Base-by-base conservation (phyloP, 2,888 invertebrate species). In the Micropterix aruncella region DNA sequence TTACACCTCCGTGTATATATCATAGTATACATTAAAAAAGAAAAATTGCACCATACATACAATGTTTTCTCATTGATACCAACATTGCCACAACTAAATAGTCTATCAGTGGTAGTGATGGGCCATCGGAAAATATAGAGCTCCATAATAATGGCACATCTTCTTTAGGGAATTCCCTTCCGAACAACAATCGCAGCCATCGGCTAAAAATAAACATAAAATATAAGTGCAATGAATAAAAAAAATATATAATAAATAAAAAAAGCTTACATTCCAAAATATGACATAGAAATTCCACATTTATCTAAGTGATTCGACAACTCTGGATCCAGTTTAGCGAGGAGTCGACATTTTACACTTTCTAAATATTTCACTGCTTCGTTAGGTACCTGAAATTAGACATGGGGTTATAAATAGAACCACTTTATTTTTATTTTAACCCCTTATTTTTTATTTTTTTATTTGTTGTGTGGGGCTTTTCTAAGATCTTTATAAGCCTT, bases 81-180 rank as follows among this genome's bases (percentile, higher is more conserved):
- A 90, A 62, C 82, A 90, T 81, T 14, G 88, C 81, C 5, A 87
- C 75, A 51, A 88, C 75, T 42, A 90, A 73, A 54, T 79, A 83
- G 41, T 66, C 66, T 15, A 69, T 47, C 45, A 63, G 50, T 0
- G 65, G 65, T 44, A 70, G 47, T 52, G 57, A 47, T 0, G 68
- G 66, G 1, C 79, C 79, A 55, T 83, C 83, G 1, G 84, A 77
- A 65, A 90, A 86, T 49, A 89, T 75, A 44, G 85, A 85, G 53
- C 91, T 88, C 90, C 90, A 90, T 3, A 90, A 60, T 42, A 79
- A 74, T 1, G 90, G 70, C 41, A 89, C 62, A 55, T 89, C 88
- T 42, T 80, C 70, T 46, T 89, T 73, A 2, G 83, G 76, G 62
- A 89, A 89, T 63, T 90, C 90, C 2, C 90, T 73, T 0, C 89